A percentile compares a stretch with the other conserved stretches of the same genome.
These are phyloP conservation scores for Sphaeramia orbicularis DNA, from an alignment of 2,797 vertebrate species.

Conservation along the genomic window DNA sequence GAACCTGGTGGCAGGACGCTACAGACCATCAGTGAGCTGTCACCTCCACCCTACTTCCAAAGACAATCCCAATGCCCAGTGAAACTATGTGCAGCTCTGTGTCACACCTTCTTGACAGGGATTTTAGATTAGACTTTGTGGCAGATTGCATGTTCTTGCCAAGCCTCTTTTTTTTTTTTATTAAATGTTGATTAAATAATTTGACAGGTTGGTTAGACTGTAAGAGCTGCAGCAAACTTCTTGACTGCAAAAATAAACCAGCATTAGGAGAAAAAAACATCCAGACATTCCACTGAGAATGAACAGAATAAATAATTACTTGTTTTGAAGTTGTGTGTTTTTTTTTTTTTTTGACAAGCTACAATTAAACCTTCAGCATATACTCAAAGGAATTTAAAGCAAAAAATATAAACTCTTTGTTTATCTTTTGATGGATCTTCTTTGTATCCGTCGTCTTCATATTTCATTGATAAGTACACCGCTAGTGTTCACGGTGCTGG, in stretches of 20 bases:
- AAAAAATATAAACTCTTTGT: slow-evolving; percentile 39
- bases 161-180: slow-evolving; percentile 25
- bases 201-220: slow-evolving; percentile 6
- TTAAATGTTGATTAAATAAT: slow-evolving; percentile 14
- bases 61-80: slow-evolving; percentile 59
- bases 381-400: slow-evolving; percentile 37
- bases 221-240: slow-evolving; percentile 4
- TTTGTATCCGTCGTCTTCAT: slow-evolving; percentile 43
- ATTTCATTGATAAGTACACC: slow-evolving; percentile 63
- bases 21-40: slow-evolving; percentile 70
- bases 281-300: slow-evolving; percentile 33
- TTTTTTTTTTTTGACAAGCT: slow-evolving; percentile 29
- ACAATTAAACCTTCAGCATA: slow-evolving; percentile 39
- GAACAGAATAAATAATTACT: slow-evolving; percentile 19
- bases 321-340: slow-evolving; percentile 25
- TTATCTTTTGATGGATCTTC: slow-evolving; percentile 47
- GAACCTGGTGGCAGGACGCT: slow-evolving; percentile 42
- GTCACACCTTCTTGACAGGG: slow-evolving; percentile 31
- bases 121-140: slow-evolving; percentile 26
- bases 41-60: slow-evolving; percentile 60
- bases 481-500: slow-evolving; percentile 28
- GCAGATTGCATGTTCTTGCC: neutral
- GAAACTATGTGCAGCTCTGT: slow-evolving; percentile 41
- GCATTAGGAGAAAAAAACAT: slow-evolving; percentile 10
- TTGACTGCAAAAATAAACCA: slow-evolving; percentile 20